A percentile compares a stretch with the other conserved stretches of the same genome.
Evolutionary conservation across 2,797 vertebrate genomes (phyloP).

Genomic region (Leptodactylus fallax): DNA sequence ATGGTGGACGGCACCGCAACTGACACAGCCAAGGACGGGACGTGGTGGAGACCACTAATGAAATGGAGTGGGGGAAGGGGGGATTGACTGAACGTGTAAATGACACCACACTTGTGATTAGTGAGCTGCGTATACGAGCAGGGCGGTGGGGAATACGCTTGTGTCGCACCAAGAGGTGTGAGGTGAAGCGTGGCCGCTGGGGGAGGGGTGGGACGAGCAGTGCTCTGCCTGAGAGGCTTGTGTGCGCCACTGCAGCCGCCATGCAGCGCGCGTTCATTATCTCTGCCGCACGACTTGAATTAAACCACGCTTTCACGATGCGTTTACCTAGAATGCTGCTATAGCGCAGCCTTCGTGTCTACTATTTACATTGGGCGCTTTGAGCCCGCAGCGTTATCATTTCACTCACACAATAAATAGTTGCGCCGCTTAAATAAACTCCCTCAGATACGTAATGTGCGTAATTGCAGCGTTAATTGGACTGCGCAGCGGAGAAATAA

Average conservation of each 20-base stretch:
- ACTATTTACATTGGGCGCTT: neutral
- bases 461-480: neutral
- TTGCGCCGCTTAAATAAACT: neutral
- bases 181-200: constrained; percentile 30
- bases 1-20: constrained; percentile 44
- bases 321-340: neutral
- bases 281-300: neutral
- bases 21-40: constrained; percentile 5
- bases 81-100: neutral
- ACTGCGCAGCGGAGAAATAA: neutral
- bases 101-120: neutral
- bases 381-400: neutral
- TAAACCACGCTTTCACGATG: neutral
- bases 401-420: neutral
- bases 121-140: neutral
- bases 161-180: constrained; percentile 18
- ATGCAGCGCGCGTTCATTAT: neutral
- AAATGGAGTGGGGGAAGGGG: neutral
- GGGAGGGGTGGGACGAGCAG: neutral
- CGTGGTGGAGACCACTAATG: neutral
- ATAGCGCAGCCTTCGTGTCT: neutral
- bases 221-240: neutral
- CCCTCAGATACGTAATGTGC: too few species aligned
- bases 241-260: constrained; percentile 26
- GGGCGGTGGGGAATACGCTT: neutral